These are phyloP conservation scores for Nanorana parkeri DNA, from an alignment of 2,113 vertebrate species.

Conservation along the genomic window DNA sequence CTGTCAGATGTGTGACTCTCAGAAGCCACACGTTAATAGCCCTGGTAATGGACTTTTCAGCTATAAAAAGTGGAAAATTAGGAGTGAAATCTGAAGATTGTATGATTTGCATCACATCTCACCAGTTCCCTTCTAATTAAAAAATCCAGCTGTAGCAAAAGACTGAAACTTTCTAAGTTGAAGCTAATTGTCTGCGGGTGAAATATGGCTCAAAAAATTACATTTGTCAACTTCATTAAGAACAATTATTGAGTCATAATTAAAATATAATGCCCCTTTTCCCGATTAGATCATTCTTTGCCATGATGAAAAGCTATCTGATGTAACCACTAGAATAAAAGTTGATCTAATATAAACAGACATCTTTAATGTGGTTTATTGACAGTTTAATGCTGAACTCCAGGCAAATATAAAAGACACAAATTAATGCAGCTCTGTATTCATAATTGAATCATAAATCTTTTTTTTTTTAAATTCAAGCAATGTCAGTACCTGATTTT, in stretches of 20 bases:
- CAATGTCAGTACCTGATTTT: too few species aligned
- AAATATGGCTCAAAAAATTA: conserved; percentile 8
- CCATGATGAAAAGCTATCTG: conserved; percentile 16
- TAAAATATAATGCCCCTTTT: conserved; percentile 11
- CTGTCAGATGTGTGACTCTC: conserved; percentile 9
- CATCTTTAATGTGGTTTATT: background rate
- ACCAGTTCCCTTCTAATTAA: conserved; percentile 6
- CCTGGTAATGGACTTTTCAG: background rate
- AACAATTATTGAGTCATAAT: conserved; percentile 22
- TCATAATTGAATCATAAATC: too few species aligned
- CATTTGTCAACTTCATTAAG: conserved; percentile 32
- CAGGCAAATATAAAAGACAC: too few species aligned
- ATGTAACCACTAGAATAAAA: background rate
- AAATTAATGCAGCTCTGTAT: too few species aligned
- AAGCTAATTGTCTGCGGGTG: conserved; percentile 25
- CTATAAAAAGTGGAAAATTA: conserved; percentile 2
- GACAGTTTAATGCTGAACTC: too few species aligned
- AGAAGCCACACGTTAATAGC: background rate
- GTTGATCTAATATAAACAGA: background rate
- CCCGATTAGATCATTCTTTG: background rate
- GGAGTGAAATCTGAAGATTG: background rate
- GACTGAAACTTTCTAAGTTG: background rate
- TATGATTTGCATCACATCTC: conserved; percentile 30
- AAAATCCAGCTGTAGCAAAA: background rate
- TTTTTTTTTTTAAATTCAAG: too few species aligned